Conservation (phyloP, 2,113 vertebrate species). For the Phyllostomus hastatus region DNA sequence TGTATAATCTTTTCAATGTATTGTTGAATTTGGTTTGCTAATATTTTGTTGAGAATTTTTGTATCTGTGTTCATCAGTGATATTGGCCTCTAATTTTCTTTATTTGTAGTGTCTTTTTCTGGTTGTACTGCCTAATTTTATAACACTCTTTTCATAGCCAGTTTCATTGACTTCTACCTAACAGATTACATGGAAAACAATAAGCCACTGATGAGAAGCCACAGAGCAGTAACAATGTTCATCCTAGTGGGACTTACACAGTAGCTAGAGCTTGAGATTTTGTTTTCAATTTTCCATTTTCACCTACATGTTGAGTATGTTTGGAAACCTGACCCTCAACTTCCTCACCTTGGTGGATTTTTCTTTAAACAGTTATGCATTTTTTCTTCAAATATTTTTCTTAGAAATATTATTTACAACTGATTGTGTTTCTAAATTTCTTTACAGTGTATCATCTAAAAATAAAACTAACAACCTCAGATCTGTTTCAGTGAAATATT, state of each 20-base stretch:
- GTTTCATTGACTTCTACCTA: not conserved
- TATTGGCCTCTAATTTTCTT: no score
- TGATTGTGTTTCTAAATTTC: not conserved
- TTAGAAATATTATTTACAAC: not conserved
- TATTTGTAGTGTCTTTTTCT: no score
- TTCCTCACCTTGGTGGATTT: not conserved
- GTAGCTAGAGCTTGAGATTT: not conserved
- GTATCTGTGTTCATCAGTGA: no score
- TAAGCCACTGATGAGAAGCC: not conserved
- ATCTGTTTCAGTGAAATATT: not conserved
- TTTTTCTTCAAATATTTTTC: not conserved
- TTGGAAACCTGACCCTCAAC: not conserved
- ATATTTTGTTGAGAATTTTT: no score
- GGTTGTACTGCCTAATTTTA: not conserved
- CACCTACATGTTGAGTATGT: not conserved
- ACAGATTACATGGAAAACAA: not conserved
- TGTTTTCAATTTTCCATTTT: not conserved
- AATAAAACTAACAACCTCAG: not conserved
- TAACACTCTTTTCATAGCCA: not conserved
- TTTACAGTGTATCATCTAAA: not conserved
- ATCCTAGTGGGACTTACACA: not conserved
- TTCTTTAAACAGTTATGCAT: not conserved
- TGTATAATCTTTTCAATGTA: no score
- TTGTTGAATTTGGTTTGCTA: no score
- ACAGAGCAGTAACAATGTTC: not conserved